phyloP scores from a whole-genome alignment of 2,888 invertebrate species.

The Pheosia gnoma region DNA sequence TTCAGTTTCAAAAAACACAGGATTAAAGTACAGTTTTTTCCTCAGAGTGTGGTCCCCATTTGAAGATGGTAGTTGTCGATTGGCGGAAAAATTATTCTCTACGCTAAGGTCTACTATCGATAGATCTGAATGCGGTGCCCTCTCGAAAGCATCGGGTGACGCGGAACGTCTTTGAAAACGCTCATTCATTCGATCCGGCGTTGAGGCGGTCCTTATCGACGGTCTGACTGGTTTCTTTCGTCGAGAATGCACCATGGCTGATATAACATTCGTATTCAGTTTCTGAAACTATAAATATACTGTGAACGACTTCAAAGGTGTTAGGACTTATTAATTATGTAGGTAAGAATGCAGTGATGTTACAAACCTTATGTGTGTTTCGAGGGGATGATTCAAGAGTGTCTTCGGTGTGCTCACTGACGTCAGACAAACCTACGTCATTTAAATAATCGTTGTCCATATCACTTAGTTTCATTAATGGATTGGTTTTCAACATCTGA shows the following conservation, averaged over 20 bases:
- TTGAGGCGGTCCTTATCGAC: conserved; percentile 53
- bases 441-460: conserved; percentile 55
- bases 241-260: conserved; percentile 75
- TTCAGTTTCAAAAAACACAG: conserved; percentile 95
- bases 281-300: conserved; percentile 64
- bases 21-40: conserved; percentile 94
- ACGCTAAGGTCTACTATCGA: conserved; percentile 74
- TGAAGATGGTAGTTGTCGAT: conserved; percentile 60
- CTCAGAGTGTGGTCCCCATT: conserved; percentile 73
- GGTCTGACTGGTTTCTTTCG: conserved; percentile 69
- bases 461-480: conserved; percentile 65
- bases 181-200: conserved; percentile 61
- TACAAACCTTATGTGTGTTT: conserved; percentile 61
- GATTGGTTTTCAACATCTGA: conserved; percentile 76
- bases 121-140: conserved; percentile 77
- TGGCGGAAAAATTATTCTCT: conserved; percentile 53
- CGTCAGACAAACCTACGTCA: conserved; percentile 71
- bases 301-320: background rate
- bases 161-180: conserved; percentile 68
- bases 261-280: conserved; percentile 65
- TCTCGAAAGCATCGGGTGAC: conserved; percentile 73
- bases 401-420: conserved; percentile 71
- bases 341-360: background rate
- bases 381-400: conserved; percentile 64
- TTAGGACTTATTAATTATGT: background rate